Evolutionary conservation across 2,797 vertebrate genomes (phyloP).

Genomic region (Hyperoplus lanceolatus): DNA sequence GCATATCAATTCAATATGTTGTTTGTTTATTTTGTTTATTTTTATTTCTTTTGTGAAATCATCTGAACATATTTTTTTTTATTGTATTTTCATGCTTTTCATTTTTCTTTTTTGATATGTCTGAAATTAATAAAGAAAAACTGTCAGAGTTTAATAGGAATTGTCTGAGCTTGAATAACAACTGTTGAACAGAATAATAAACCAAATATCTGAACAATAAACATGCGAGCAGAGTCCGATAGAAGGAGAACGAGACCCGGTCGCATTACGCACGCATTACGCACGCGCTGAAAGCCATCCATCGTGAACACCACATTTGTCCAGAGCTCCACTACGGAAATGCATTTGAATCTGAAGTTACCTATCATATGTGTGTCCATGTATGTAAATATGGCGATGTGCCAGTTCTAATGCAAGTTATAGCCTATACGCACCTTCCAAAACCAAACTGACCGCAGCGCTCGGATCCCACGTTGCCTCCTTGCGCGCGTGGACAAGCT

Average conservation of each 20-base stretch:
- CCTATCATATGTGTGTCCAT: too few relatives aligned
- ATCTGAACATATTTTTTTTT: too few relatives aligned
- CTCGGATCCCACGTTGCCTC: constrained; percentile 14
- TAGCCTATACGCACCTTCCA: constrained; percentile 53
- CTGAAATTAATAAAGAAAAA: too few relatives aligned
- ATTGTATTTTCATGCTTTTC: too few relatives aligned
- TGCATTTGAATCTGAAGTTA: background rate
- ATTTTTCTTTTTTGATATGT: too few relatives aligned
- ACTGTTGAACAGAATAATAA: background rate
- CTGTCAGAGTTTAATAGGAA: background rate
- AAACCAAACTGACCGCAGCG: background rate
- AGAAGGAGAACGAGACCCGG: background rate
- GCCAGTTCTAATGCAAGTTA: background rate
- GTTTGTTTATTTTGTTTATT: too few relatives aligned
- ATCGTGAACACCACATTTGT: too few relatives aligned
- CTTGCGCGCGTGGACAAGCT: constrained; percentile 44
- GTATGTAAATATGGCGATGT: background rate
- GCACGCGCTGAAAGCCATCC: too few relatives aligned
- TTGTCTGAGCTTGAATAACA: background rate
- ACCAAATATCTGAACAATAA: background rate
- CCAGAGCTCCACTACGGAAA: background rate
- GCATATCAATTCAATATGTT: too few relatives aligned
- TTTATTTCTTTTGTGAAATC: too few relatives aligned
- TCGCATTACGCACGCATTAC: constrained; percentile 3
- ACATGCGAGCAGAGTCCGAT: background rate